Conservation (phyloP, 2,888 invertebrate species). For the Lasioglossum villosulum region DNA sequence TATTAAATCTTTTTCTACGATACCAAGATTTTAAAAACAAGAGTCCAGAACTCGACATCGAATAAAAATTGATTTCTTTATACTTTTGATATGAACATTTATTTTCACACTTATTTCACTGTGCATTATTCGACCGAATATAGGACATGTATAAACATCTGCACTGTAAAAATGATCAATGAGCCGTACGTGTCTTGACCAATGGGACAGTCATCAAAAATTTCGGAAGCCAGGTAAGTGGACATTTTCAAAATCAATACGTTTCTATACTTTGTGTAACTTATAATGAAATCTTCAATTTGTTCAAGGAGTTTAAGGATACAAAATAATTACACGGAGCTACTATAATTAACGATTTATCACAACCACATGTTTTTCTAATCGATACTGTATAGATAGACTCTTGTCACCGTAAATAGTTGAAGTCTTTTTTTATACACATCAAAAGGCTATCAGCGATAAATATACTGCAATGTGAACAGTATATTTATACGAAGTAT, state of each 20-base stretch:
- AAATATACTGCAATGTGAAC: not conserved
- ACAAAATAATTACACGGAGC: slow-evolving; percentile 5
- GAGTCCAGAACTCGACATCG: not conserved
- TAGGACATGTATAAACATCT: not conserved
- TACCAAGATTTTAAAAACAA: not conserved
- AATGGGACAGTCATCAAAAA: not conserved
- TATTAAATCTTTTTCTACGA: not conserved
- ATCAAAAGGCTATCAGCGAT: not conserved
- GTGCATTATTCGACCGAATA: not conserved
- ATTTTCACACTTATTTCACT: not conserved
- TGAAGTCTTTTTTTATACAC: not conserved
- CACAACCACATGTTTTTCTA: slow-evolving; percentile 16
- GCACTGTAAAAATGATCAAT: not conserved
- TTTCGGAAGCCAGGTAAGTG: not conserved
- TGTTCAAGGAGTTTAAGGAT: not conserved
- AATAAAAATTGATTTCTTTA: not conserved
- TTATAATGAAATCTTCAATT: not conserved
- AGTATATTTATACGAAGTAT: not conserved
- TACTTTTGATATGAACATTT: not conserved
- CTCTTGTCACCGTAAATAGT: not conserved
- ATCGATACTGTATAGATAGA: not conserved
- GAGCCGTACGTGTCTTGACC: not conserved
- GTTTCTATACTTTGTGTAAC: not conserved
- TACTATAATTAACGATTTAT: slow-evolving; percentile 8
- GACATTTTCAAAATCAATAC: not conserved